Percentiles rank a stretch among this genome's conserved stretches.
Conservation (phyloP, 2,113 vertebrate genomes). For the Picathartes gymnocephalus region DNA sequence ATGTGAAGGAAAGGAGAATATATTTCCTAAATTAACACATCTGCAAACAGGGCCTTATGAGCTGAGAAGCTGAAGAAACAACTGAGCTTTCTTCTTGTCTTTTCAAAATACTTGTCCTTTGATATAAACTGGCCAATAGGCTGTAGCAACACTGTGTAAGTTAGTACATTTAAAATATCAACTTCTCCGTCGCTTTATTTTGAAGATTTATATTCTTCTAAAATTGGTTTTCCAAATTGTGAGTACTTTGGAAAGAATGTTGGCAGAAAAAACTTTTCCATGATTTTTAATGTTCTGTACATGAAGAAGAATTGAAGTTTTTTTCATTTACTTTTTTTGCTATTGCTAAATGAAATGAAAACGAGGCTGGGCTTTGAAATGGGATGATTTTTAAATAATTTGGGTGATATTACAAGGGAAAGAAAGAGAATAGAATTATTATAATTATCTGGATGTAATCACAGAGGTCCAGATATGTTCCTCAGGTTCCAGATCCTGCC, state of each 20-base stretch:
- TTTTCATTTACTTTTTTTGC: not conserved
- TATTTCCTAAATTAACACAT: not conserved
- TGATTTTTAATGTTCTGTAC: not conserved
- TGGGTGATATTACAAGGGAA: not conserved
- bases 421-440: not conserved
- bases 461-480: not conserved
- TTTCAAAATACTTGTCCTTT: not conserved
- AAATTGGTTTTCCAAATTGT: not conserved
- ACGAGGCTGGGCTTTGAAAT: not conserved
- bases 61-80: not conserved
- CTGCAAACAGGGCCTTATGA: not conserved
- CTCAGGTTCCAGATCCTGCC: not conserved
- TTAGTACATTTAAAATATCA: not conserved
- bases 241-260: not conserved
- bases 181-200: not conserved
- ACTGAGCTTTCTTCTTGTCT: not conserved
- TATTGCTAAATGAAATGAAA: not conserved
- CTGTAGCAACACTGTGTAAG: not conserved
- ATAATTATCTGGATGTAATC: not conserved
- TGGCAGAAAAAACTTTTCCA: not conserved
- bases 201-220: not conserved
- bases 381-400: not conserved
- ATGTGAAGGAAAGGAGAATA: not conserved
- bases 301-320: not conserved
- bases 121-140: not conserved